Base-by-base conservation (phyloP, 2,888 invertebrate species). In the Odontothrips loti region DNA sequence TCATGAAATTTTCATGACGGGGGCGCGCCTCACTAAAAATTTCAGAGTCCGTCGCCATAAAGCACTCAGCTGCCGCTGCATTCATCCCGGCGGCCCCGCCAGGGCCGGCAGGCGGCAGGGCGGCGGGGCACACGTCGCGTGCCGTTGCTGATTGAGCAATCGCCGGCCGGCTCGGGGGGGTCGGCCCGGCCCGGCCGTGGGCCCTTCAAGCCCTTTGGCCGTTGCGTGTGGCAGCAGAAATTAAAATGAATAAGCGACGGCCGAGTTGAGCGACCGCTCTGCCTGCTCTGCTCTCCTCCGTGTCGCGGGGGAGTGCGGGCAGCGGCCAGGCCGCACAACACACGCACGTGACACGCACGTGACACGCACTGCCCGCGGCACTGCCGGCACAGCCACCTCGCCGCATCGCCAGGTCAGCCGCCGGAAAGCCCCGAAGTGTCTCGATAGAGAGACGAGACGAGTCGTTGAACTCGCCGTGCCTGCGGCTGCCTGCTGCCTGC, bases 1-100 rank as follows among this genome's bases (percentile, higher is more conserved):
- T 12, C 68, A 75, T 75, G 23, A 75, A 75, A 75, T 27, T 75
- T 75, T 75, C 68, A 75, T 75, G 68, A n/a, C 58, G 58, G 17
- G 23, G 68, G 68, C 68, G 68, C n/a, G 23, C 68, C 68, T 75
- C 68, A 27, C 27, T 27, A 27, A 27, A 75, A 58, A 58, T 58
- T 58, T 58, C 17, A 58, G 34, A 4, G 34, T 43, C 34, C 6
- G 3, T 43, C 58, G 23, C 27, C 68, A 23, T 27, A 75, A 75
- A 75, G 68, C 68, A 75, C 11, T 27, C 27, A 27, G 58, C 58
- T 58, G 58, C 12, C 15, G 58, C 6, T 58, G 11, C 58, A 43
- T 43, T 6, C 58, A 58, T 58, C 68, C 23, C 27, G 27, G 68
- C 23, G 23, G 8, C 23, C n/a, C 23, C 27, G 68, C 68, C n/a